Evolutionary conservation across 2,113 vertebrate species (phyloP).

Genomic region (Castor canadensis): DNA sequence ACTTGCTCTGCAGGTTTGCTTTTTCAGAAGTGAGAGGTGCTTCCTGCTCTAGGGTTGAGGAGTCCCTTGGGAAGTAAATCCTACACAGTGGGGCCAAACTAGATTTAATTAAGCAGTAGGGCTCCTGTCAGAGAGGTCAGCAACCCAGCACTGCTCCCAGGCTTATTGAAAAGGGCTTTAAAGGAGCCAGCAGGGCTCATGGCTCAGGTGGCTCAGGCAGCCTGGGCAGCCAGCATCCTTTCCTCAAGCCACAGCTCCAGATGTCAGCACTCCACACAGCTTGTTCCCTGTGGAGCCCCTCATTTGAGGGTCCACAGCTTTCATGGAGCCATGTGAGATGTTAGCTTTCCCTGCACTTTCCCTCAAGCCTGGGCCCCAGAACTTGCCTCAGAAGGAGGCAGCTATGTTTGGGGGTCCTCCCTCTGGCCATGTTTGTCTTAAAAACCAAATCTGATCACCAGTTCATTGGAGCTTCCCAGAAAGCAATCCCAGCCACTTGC

Average conservation of each 20-base stretch:
- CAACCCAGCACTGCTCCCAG: neutral
- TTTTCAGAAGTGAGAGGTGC: neutral
- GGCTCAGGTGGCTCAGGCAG: neutral
- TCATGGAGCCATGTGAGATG: rapidly evolving
- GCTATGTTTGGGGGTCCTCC: neutral
- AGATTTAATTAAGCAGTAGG: conserved; percentile 22
- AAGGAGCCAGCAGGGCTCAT: neutral
- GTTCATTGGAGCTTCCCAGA: no score
- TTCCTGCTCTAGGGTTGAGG: neutral
- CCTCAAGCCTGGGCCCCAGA: rapidly evolving
- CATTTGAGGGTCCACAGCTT: neutral
- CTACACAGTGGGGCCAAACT: neutral
- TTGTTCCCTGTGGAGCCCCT: neutral
- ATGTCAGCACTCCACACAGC: rapidly evolving
- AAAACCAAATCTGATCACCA: neutral
- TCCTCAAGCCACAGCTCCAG: neutral
- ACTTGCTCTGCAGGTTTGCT: neutral
- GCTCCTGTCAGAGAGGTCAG: neutral
- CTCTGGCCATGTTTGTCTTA: neutral
- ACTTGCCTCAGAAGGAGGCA: neutral
- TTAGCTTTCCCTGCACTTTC: rapidly evolving
- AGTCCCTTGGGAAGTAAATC: neutral
- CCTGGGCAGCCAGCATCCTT: neutral
- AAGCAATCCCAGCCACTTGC: neutral
- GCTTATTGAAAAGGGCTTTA: neutral